A percentile compares a stretch with the other conserved stretches of the same genome.
phyloP scores from a whole-genome alignment of 2,797 vertebrate genomes.

The Urophycis tenuis region DNA sequence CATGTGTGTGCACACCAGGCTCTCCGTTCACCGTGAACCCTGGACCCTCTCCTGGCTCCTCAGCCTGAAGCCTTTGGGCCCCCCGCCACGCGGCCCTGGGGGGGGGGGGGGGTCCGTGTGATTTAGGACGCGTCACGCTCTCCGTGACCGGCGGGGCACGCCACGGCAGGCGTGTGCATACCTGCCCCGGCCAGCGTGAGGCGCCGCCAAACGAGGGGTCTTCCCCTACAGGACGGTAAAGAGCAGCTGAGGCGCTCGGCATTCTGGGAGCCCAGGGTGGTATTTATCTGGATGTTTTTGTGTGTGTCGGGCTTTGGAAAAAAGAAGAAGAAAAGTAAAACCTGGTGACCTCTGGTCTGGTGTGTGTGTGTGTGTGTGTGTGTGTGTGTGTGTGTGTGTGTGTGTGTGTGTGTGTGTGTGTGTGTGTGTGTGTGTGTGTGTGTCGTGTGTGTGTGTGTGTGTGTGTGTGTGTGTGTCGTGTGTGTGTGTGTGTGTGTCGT shows the following conservation, averaged over 20 bases:
- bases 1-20: background rate
- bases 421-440: background rate
- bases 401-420: background rate
- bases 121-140: background rate
- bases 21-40: background rate
- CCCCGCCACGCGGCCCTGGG: too few species aligned
- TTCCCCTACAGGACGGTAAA: background rate
- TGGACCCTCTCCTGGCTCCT: too few species aligned
- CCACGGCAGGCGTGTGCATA: background rate
- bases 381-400: background rate
- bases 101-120: background rate
- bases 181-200: background rate
- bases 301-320: background rate
- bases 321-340: background rate
- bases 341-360: background rate
- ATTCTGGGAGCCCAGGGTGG: conserved; percentile 4
- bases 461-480: background rate
- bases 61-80: too few species aligned
- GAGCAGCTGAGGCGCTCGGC: background rate
- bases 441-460: background rate
- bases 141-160: background rate
- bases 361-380: background rate
- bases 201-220: background rate
- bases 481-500: background rate
- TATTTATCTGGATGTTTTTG: conserved; percentile 1